Conservation (phyloP, 2,797 vertebrate species). For the Chrosomus eos region DNA sequence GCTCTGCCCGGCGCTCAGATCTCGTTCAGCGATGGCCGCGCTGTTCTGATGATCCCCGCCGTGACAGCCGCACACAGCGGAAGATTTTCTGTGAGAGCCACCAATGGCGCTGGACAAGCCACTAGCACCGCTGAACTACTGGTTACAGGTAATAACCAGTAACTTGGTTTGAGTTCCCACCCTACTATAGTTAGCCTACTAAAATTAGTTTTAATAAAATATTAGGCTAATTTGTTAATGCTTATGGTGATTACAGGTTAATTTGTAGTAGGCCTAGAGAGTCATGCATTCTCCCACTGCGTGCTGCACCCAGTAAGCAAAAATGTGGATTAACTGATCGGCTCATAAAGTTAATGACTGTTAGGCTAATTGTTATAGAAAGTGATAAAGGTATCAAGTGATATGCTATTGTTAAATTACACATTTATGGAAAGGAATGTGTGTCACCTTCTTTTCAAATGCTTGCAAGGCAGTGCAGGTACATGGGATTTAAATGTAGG, state of each 20-base stretch:
- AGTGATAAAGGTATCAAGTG: neutral
- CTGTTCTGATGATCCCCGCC: conserved; percentile 90
- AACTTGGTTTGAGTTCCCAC: neutral
- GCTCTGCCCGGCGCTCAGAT: conserved; percentile 93
- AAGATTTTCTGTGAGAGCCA: conserved; percentile 94
- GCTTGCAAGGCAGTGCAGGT: neutral
- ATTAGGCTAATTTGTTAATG: neutral
- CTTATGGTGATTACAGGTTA: neutral
- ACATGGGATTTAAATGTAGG: neutral
- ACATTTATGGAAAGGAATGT: conserved; percentile 13
- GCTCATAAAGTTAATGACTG: conserved; percentile 5
- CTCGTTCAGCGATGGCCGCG: conserved; percentile 97
- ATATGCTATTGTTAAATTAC: neutral
- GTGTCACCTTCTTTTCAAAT: neutral
- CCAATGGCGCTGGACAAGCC: conserved; percentile 97
- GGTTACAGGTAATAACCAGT: conserved; percentile 85
- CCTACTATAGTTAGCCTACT: neutral
- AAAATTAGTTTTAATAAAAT: neutral
- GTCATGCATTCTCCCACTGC: neutral
- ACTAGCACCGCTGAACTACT: conserved; percentile 97
- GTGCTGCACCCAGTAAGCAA: neutral
- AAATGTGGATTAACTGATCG: conserved; percentile 14
- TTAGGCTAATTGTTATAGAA: conserved; percentile 22
- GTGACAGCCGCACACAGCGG: conserved; percentile 92
- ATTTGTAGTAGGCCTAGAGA: neutral